Conservation (phyloP, 2,113 vertebrate species). For the Semicossyphus pulcher region DNA sequence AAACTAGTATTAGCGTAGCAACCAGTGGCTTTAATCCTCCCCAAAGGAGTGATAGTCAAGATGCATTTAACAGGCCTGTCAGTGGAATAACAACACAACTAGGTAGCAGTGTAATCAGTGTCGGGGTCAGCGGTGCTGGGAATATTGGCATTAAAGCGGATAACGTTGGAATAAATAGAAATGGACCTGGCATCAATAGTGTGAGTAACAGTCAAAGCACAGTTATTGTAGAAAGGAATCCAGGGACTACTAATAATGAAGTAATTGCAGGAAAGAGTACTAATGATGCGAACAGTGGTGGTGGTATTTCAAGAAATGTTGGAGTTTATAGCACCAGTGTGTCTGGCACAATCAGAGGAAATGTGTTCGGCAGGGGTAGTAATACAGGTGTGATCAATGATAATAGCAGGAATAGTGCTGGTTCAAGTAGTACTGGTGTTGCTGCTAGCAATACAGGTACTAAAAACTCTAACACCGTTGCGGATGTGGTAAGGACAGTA, state of each 20-base stretch:
- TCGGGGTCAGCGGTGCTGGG: constrained; percentile 4
- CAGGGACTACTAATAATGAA: constrained; percentile 59
- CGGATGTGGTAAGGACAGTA: constrained; percentile 67
- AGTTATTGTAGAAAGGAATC: constrained; percentile 35
- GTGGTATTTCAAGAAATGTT: constrained; percentile 44
- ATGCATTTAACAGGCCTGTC: constrained; percentile 47
- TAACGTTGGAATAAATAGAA: constrained; percentile 32
- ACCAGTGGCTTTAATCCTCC: constrained; percentile 54
- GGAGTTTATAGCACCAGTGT: constrained; percentile 29
- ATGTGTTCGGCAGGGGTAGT: constrained; percentile 33
- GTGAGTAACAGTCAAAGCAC: constrained; percentile 29
- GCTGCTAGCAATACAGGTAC: constrained; percentile 4
- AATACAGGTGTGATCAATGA: constrained; percentile 9
- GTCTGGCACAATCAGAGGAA: constrained; percentile 31
- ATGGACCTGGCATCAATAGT: constrained; percentile 23
- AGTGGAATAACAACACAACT: constrained; percentile 52
- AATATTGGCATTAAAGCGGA: constrained; percentile 52
- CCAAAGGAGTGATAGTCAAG: constrained; percentile 33
- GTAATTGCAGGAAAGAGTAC: constrained; percentile 36
- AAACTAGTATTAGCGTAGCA: constrained; percentile 23
- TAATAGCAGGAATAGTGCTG: constrained; percentile 29
- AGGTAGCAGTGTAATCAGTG: constrained; percentile 34
- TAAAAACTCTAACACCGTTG: constrained; percentile 32
- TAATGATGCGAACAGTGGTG: constrained; percentile 26
- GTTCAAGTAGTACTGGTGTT: background rate